These are phyloP conservation scores for Gnathonemus echidnorhynchus DNA, from an alignment of 2,113 vertebrate species.

Conservation along the genomic window DNA sequence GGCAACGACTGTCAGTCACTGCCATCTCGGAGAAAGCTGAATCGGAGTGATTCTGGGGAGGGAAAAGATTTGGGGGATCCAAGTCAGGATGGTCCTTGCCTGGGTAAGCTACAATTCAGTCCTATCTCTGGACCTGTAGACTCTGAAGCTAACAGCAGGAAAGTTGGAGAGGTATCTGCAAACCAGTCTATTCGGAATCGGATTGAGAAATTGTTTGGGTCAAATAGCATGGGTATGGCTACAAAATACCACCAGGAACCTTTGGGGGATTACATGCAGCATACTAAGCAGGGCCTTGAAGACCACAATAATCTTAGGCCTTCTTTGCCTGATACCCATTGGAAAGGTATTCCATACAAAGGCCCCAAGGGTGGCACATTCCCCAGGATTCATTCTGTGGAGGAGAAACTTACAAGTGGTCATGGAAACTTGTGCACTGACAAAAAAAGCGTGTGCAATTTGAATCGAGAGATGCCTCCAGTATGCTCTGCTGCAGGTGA, in stretches of 20 bases:
- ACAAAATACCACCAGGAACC: slow-evolving; percentile 13
- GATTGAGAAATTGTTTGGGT: slow-evolving; percentile 52
- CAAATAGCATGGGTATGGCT: slow-evolving; percentile 17
- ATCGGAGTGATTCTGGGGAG: not conserved
- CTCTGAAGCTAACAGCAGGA: slow-evolving; percentile 4
- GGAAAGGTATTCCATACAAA: slow-evolving; percentile 13
- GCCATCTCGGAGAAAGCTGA: slow-evolving; percentile 42
- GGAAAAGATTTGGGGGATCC: not conserved
- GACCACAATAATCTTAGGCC: not conserved
- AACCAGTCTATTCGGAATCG: slow-evolving; percentile 51
- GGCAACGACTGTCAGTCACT: slow-evolving; percentile 40
- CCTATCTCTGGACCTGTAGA: slow-evolving; percentile 17
- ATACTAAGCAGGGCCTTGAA: not conserved
- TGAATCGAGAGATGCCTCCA: slow-evolving; percentile 2
- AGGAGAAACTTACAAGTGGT: slow-evolving; percentile 18
- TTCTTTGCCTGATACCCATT: slow-evolving; percentile 8
- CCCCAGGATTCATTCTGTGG: slow-evolving; percentile 34
- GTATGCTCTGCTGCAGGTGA: not conserved
- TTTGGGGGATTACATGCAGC: slow-evolving; percentile 9
- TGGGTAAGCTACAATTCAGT: not conserved
- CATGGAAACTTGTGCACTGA: not conserved
- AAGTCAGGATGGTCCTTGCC: not conserved
- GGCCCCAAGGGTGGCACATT: slow-evolving; percentile 37
- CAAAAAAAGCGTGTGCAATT: not conserved
- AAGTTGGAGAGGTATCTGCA: slow-evolving; percentile 34